Evolutionary conservation across 2,113 vertebrate genomes (phyloP).

Genomic region (Rhea americana): DNA sequence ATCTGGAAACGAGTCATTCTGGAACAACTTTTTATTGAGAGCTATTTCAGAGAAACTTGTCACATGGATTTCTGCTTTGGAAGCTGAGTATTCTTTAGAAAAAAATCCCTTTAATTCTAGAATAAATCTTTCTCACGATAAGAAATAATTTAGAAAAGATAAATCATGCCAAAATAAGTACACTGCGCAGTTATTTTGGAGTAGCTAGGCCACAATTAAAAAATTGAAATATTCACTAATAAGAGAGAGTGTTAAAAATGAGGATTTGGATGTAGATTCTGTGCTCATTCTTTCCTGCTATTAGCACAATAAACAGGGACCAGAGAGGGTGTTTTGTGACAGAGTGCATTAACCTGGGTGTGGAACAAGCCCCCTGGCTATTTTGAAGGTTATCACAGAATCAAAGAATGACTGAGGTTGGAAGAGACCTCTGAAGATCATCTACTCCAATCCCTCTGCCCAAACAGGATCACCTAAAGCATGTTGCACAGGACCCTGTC

Average conservation of each 20-base stretch:
- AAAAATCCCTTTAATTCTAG: not conserved
- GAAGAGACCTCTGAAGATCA: too few relatives aligned
- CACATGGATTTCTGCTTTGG: not conserved
- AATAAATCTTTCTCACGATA: not conserved
- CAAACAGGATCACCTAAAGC: too few relatives aligned
- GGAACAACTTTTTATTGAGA: not conserved
- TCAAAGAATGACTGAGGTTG: too few relatives aligned
- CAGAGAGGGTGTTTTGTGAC: not conserved
- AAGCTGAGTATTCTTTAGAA: not conserved
- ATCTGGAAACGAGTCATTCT: not conserved
- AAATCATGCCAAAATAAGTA: not conserved
- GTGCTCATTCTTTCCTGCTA: not conserved
- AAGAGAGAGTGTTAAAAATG: not conserved
- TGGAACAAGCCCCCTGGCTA: not conserved
- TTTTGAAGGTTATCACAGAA: not conserved
- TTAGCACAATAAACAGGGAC: not conserved
- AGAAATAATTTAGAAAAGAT: not conserved
- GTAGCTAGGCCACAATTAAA: not conserved
- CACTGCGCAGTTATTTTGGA: not conserved
- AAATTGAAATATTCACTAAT: not conserved
- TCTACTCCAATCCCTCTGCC: too few relatives aligned
- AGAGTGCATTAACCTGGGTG: not conserved
- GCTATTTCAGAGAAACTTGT: not conserved
- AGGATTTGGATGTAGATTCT: not conserved
- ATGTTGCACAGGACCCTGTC: not conserved